A percentile compares a stretch with the other conserved stretches of the same genome.
Conservation (phyloP, 2,888 invertebrate genomes). For the Nemotelus pantherinus region DNA sequence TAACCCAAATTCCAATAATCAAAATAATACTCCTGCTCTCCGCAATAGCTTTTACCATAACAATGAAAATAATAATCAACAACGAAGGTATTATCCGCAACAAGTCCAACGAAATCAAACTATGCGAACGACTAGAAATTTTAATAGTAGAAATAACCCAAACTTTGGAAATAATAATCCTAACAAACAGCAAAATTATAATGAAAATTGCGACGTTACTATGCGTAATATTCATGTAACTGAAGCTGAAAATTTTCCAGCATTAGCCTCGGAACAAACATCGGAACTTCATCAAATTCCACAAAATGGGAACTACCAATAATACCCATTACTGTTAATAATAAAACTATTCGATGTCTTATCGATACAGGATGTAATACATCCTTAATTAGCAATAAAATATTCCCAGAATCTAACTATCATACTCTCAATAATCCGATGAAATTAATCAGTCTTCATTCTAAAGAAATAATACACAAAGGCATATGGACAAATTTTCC, state of each 20-base stretch:
- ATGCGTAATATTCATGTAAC: background rate
- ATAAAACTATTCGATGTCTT: slow-evolving; percentile 23
- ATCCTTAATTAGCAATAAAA: background rate
- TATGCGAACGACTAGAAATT: background rate
- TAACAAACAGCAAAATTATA: too few relatives aligned
- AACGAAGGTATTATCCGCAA: background rate
- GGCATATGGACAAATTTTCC: slow-evolving; percentile 25
- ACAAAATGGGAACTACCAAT: slow-evolving; percentile 17
- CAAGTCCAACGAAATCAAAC: background rate
- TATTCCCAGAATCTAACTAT: slow-evolving; percentile 4
- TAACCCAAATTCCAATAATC: background rate
- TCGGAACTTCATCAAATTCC: background rate
- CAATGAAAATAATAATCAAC: background rate
- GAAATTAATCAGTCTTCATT: slow-evolving; percentile 15
- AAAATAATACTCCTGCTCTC: background rate
- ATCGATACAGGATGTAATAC: slow-evolving; percentile 27
- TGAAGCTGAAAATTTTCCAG: slow-evolving; percentile 23
- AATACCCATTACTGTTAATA: slow-evolving; percentile 12
- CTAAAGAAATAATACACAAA: slow-evolving; percentile 10
- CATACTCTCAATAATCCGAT: slow-evolving; percentile 4
- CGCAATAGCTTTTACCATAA: background rate
- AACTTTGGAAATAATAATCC: background rate
- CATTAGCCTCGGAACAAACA: background rate
- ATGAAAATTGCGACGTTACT: background rate
- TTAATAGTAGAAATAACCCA: background rate